phyloP scores from a whole-genome alignment of 2,797 vertebrate species.

The Otolemur crassicaudatus region DNA sequence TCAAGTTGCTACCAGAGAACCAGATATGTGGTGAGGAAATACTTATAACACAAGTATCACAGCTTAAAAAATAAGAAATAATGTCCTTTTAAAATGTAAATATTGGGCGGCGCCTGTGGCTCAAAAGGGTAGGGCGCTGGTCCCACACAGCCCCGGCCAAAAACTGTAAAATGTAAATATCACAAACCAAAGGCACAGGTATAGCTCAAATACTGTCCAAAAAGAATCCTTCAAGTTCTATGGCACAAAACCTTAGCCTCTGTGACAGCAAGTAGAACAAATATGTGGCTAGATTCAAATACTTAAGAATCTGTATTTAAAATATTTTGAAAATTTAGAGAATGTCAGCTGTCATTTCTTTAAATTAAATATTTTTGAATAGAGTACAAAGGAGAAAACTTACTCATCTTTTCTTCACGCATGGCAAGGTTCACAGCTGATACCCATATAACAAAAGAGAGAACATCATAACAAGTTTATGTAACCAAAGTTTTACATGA shows the following conservation, averaged over 20 bases:
- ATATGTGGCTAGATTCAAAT: not conserved
- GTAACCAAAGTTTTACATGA: not conserved
- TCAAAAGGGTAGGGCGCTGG: too few relatives aligned
- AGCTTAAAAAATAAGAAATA: not conserved
- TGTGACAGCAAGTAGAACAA: not conserved
- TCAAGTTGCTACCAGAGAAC: not conserved
- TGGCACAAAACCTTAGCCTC: not conserved
- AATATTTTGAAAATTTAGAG: not conserved
- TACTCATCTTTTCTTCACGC: not conserved
- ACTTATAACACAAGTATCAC: not conserved
- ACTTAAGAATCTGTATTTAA: not conserved
- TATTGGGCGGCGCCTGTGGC: not conserved
- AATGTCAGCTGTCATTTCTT: not conserved
- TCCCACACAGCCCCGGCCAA: too few relatives aligned
- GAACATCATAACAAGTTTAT: not conserved
- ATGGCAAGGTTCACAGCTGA: not conserved
- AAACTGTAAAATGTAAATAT: not conserved
- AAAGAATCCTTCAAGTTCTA: not conserved
- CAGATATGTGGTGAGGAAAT: not conserved
- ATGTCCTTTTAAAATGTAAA: not conserved
- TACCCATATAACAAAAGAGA: not conserved
- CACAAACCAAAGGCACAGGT: not conserved
- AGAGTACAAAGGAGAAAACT: not conserved
- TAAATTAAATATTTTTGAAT: slow-evolving; percentile 1
- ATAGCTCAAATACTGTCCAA: not conserved